A percentile compares a stretch with the other conserved stretches of the same genome.
Evolutionary conservation across 2,113 vertebrate genomes (phyloP).

Genomic region (Nyctibius bracteatus): DNA sequence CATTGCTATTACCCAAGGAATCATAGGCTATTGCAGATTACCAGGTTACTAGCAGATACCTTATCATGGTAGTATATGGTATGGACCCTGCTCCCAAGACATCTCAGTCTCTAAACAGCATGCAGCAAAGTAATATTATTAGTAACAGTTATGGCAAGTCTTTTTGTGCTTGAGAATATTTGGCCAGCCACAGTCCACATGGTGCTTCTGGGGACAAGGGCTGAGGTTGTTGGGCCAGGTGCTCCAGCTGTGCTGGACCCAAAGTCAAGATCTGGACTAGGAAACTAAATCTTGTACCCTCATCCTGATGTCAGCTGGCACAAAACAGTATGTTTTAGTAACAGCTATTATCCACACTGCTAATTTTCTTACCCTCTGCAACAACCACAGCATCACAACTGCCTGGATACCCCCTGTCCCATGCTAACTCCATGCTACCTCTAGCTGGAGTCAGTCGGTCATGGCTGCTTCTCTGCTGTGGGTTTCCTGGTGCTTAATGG

Average conservation of each 20-base stretch:
- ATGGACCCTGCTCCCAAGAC: neutral
- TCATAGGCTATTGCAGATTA: neutral
- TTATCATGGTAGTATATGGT: neutral
- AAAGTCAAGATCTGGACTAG: neutral
- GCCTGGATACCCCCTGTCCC: neutral
- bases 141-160: neutral
- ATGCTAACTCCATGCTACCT: rapidly evolving
- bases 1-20: neutral
- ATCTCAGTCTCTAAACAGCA: neutral
- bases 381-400: neutral
- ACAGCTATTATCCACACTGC: neutral
- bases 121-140: neutral
- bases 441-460: neutral
- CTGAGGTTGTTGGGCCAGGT: neutral
- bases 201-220: neutral
- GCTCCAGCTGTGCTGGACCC: neutral
- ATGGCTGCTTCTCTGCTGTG: rapidly evolving
- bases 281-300: neutral
- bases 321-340: neutral
- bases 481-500: neutral
- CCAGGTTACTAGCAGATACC: neutral
- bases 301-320: neutral
- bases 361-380: neutral
- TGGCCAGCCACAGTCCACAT: neutral
- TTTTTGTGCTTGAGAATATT: neutral